Percentiles rank a stretch among this genome's conserved stretches.
phyloP scores from a whole-genome alignment of 1,140 invertebrate species.

The Drosophila equinoxialis region DNA sequence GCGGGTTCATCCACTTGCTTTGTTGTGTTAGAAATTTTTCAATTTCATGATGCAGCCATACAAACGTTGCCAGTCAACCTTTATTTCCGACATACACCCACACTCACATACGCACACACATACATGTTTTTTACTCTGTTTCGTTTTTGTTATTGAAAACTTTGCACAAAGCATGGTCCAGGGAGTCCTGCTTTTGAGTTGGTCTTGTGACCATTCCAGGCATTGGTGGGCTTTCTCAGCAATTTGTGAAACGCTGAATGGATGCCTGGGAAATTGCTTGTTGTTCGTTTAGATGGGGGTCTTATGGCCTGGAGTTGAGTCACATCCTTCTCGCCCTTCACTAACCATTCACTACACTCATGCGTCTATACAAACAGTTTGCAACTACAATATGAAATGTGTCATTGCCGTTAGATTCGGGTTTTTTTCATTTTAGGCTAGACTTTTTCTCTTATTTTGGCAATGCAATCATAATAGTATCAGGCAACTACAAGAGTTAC shows the following conservation, averaged over 20 bases:
- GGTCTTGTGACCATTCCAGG: constrained; percentile 19
- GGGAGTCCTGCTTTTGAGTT: constrained; percentile 34
- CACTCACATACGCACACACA: constrained; percentile 1
- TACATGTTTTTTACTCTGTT: constrained; percentile 32
- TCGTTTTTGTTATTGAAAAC: constrained; percentile 6
- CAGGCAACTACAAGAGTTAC: not conserved
- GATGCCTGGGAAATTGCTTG: constrained; percentile 18
- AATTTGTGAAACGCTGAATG: constrained; percentile 47
- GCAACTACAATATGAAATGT: constrained; percentile 24
- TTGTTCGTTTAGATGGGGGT: constrained; percentile 2
- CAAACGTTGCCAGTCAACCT: constrained; percentile 30
- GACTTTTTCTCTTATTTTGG: not conserved
- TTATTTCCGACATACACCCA: constrained; percentile 13
- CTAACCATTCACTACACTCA: not conserved
- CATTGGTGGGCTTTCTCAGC: constrained; percentile 48
- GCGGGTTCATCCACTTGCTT: constrained; percentile 8
- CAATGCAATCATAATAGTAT: constrained; percentile 4
- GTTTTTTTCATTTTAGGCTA: not conserved
- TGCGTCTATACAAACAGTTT: constrained; percentile 18
- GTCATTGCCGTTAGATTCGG: not conserved
- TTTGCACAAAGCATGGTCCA: constrained; percentile 2
- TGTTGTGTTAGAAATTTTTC: constrained; percentile 48
- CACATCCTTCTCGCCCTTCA: not conserved
- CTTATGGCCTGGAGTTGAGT: too few species aligned
- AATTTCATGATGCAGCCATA: constrained; percentile 55